Evolutionary conservation across 2,888 invertebrate species (phyloP).

Genomic region (Drosophila robusta): DNA sequence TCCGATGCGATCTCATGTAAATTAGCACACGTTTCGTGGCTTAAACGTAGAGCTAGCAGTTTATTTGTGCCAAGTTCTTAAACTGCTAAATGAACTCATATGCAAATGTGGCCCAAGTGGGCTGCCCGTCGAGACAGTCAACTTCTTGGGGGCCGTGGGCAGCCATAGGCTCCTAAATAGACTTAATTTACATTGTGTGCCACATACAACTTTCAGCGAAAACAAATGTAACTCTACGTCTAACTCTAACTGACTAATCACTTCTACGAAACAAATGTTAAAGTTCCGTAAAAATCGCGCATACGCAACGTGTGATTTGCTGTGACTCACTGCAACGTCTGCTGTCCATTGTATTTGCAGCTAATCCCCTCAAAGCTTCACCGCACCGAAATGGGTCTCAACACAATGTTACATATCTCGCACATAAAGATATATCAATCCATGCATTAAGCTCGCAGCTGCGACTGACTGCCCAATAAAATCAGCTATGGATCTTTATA

Average conservation of each 20-base stretch:
- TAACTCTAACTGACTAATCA: slow-evolving; percentile 41
- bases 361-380: slow-evolving; percentile 59
- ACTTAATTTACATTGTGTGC: slow-evolving; percentile 15
- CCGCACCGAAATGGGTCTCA: slow-evolving; percentile 44
- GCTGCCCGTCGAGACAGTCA: slow-evolving; percentile 52
- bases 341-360: slow-evolving; percentile 7
- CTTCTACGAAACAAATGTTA: slow-evolving; percentile 23
- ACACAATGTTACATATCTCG: slow-evolving; percentile 45
- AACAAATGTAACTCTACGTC: not conserved
- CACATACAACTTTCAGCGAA: slow-evolving; percentile 1
- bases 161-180: slow-evolving; percentile 23
- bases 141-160: slow-evolving; percentile 41
- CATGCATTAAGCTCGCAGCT: slow-evolving; percentile 46
- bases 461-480: slow-evolving; percentile 32
- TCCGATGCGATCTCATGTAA: slow-evolving; percentile 78
- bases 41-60: slow-evolving; percentile 58
- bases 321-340: slow-evolving; percentile 42
- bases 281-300: slow-evolving; percentile 41
- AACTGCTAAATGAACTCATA: slow-evolving; percentile 79
- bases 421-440: slow-evolving; percentile 26
- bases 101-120: slow-evolving; percentile 77
- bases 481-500: slow-evolving; percentile 61
- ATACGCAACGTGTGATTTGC: slow-evolving; percentile 54
- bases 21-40: slow-evolving; percentile 79
- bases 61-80: slow-evolving; percentile 74